Base-by-base conservation (phyloP, 2,888 invertebrate genomes). In the Nemurella pictetii region DNA sequence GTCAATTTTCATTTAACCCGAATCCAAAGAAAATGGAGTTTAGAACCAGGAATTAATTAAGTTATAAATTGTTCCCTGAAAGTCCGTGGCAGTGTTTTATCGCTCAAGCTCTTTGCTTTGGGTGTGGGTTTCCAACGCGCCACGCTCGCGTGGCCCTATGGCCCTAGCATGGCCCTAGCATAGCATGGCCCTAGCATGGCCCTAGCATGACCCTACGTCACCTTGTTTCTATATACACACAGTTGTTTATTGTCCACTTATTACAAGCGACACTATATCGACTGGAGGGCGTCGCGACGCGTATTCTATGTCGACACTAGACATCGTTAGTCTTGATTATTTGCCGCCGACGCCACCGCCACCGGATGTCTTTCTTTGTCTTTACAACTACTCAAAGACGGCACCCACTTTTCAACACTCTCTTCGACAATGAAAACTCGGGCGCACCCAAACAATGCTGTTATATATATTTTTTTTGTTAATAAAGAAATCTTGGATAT, bases 251-350 rank as follows among this genome's bases (percentile, higher is more conserved):
- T 20, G 55, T 20, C 20, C 20, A 55, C 55, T 55, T 55, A 55
- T 55, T 55, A 55, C 9, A 55, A 12, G 55, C 20, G 55, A 55
- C 55, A 55, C 9, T 20, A 20, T 55, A 55, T 55, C 55, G 55
- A 55, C 55, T 55, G 55, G 5, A 55, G 55, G 12, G 26, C 28
- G 28, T 75, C 75, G 75, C 75, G 75, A 75, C 75, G 74, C 20
- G 9, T 26, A 74, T 20, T 26, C 74, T 4, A 75, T n/a, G 26
- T 26, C 20, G 28, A 27, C 75, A 12, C 75, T 75, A 75, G 75
- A 75, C 75, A 26, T 75, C 75, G 75, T 75, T 27, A 75, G 75
- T 75, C 75, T 28, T 75, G 75, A 75, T 75, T 75, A 75, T 28
- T 75, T 20, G 75, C 9, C n/a, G 9, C 26, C 4, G 27, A 9